Conservation (phyloP, 2,797 vertebrate species). For the Sebastolobus alascanus region DNA sequence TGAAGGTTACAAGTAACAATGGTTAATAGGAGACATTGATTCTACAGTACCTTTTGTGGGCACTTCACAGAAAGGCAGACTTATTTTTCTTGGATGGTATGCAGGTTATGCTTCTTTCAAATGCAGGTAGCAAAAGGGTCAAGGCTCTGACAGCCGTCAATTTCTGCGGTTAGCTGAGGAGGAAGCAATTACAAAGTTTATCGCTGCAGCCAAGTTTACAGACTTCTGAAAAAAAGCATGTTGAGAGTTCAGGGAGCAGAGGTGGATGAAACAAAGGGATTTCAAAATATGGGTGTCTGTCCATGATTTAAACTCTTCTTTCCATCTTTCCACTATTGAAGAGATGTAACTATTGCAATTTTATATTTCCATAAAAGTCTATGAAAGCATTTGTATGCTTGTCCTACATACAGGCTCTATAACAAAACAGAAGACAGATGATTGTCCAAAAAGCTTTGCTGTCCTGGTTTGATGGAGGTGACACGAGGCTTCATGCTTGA, state of each 20-base stretch:
- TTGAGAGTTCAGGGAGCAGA: neutral
- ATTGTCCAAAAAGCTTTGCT: neutral
- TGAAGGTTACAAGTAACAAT: neutral
- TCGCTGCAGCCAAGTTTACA: constrained; percentile 1
- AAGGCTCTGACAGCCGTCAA: constrained; percentile 39
- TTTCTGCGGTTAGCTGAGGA: constrained; percentile 16
- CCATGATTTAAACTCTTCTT: neutral
- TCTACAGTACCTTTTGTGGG: neutral
- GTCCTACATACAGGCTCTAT: neutral
- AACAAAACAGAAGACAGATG: neutral
- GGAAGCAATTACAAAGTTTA: constrained; percentile 31
- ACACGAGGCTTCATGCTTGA: constrained; percentile 38
- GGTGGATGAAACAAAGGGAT: neutral
- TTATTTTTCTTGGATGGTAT: constrained; percentile 24
- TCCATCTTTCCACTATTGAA: neutral
- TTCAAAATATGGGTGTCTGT: neutral
- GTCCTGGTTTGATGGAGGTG: constrained; percentile 34
- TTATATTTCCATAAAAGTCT: neutral
- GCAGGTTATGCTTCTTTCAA: constrained; percentile 21
- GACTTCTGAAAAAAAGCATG: neutral
- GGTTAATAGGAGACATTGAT: constrained; percentile 9
- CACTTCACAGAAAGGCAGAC: constrained; percentile 11
- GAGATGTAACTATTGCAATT: neutral
- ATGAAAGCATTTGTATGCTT: neutral
- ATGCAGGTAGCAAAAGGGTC: constrained; percentile 26